Base-by-base conservation (phyloP, 2,113 vertebrate genomes). In the Coptodon bakossiorum region DNA sequence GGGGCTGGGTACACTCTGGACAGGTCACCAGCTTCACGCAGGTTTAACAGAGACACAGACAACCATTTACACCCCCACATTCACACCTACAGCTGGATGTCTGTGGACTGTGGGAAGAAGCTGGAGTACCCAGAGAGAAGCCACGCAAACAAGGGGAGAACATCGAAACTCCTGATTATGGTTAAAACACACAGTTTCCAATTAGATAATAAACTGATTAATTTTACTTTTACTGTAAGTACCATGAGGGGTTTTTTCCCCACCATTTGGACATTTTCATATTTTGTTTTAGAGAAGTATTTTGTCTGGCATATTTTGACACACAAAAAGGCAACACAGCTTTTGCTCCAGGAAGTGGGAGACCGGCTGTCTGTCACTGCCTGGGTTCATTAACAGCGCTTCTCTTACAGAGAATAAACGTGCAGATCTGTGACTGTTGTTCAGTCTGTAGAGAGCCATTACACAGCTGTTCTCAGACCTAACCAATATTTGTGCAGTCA, bases 181-280 rank as follows among this genome's bases (percentile, higher is more conserved):
- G 56, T 59, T 31, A 17, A 31, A 59, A 59, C 14, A 59, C 56
- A 34, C 14, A 61, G 57, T 34, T 61, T 61, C 27, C 29, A 61
- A 2, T 61, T 61, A 61, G 57, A 61, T 61, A 61, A 61, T 61
- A 61, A 61, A 31, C 8, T 61, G 29, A 61, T 61, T 19, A 6
- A 34, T 34, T 61, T 61, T 6, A 34, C 16, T 61, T 61, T 59
- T 59, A 59, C 27, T 31, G 56, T 16, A 59, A 59, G 0, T 31
- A 59, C 56, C 19, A 19, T 6, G 29, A 34, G 11, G 0, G n/a
- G n/a, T 1, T 19, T 61, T 34, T 3, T 10, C 0, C 57, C 0
- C 27, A 59, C 56, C 14, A 59, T 34, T 63, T 63, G 29, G 16
- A 63, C 1, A 57, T 57, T 3, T 57, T 57, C 54, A 29, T 2